Evolutionary conservation across 2,797 vertebrate species (phyloP).

Genomic region (Typhlichthys subterraneus): DNA sequence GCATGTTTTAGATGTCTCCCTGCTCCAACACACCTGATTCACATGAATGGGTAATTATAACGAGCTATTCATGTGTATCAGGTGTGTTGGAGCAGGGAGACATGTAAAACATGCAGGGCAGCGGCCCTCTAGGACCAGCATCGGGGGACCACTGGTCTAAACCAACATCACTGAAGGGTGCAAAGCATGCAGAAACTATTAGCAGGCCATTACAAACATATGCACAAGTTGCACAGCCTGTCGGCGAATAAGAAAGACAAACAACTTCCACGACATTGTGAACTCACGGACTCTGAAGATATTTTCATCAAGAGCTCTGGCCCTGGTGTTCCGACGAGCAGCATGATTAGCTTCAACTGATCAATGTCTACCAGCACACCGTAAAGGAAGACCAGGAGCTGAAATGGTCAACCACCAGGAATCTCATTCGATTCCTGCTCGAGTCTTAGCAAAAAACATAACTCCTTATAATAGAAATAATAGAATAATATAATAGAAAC

Average conservation of each 20-base stretch:
- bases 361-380: constrained; percentile 95
- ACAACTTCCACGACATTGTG: constrained; percentile 48
- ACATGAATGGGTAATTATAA: too few species aligned
- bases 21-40: too few species aligned
- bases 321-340: constrained; percentile 97
- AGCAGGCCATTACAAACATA: constrained; percentile 37
- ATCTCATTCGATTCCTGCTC: constrained; percentile 27
- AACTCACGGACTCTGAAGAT: constrained; percentile 99
- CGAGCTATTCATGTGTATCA: too few species aligned
- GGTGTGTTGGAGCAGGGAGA: too few species aligned
- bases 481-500: too few species aligned
- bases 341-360: constrained; percentile 99
- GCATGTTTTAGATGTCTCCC: too few species aligned
- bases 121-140: too few species aligned
- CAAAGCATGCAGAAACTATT: constrained; percentile 59
- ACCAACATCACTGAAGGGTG: constrained; percentile 28
- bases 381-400: constrained; percentile 92
- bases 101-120: too few species aligned
- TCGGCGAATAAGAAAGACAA: constrained; percentile 33
- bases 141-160: neutral
- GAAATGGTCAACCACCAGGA: constrained; percentile 27
- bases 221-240: constrained; percentile 41
- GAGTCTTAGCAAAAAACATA: constrained; percentile 17
- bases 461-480: neutral
- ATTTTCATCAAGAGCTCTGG: constrained; percentile 99